Base-by-base conservation (phyloP, 2,797 vertebrate genomes). In the Brachymystax lenok region DNA sequence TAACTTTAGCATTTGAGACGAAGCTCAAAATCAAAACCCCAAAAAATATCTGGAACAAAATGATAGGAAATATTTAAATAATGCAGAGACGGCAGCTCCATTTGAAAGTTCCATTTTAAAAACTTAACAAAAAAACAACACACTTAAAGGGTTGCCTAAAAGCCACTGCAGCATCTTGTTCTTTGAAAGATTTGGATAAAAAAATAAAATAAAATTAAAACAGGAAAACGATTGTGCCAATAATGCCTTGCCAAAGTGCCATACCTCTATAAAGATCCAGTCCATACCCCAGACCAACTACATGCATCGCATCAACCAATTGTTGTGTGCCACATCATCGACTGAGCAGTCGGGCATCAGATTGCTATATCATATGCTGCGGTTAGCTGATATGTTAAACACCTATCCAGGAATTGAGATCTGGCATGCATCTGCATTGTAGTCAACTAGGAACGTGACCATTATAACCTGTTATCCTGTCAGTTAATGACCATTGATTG, bases 1-100 rank as follows among this genome's bases (percentile, higher is more conserved):
- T 46, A 12, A 46, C 40, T 46, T 90, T 75, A 92, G 88, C 88
- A 89, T 86, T 69, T 85, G 86, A 91, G 87, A 90, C 88, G 40
- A 1, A 61, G 88, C 88, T 92, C 87, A 83, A 80, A 81, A 83
- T 88, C 40, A 46, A 46, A 46, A 46, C 10, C 40, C 40, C 40
- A 0, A 84, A 78, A 28, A 51, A 82, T 75, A 59, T 81, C 83
- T 79, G 46, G 85, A 86, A 84, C 14, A 76, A 63, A 28, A 35
- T 19, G 3, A 46, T 28, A 64, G 59, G 70, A 80, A 51, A 80
- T 77, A 77, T 61, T 27, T 28, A 72, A 71, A 52, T 27, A 84
- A 84, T 85, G 81, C 76, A 82, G 69, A 46, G 40, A 13, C 10
- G 10, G 40, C 40, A 46, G 40, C 2, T 1, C 68, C 77, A 89